Percentiles rank a stretch among this genome's conserved stretches.
Conservation (phyloP, 1,140 invertebrate genomes). For the Eumeta japonica region DNA sequence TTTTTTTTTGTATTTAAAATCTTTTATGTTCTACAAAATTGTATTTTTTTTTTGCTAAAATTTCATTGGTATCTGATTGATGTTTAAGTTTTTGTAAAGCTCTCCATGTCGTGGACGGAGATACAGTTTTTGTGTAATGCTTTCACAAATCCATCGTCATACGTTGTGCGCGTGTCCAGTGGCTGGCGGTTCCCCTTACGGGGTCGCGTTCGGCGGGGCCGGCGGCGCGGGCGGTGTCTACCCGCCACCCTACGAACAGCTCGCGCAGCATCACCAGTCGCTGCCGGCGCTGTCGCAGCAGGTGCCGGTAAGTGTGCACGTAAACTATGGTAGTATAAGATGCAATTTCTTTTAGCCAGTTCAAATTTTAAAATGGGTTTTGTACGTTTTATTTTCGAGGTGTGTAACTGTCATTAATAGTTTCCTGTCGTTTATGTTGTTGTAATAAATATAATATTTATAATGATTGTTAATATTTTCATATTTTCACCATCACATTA, state of each 20-base stretch:
- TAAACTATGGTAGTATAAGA: background rate
- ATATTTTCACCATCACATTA: no score
- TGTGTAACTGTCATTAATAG: background rate
- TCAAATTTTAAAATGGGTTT: background rate
- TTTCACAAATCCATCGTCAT: background rate
- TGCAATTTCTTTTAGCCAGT: background rate
- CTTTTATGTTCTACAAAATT: no score
- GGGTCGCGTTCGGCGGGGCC: slow-evolving; percentile 61
- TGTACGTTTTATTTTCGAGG: background rate
- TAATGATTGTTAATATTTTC: no score
- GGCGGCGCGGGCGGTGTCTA: slow-evolving; percentile 59
- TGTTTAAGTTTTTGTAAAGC: background rate
- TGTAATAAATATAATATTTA: no score
- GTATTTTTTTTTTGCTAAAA: no score
- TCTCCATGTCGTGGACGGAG: background rate
- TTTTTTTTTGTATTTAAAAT: no score
- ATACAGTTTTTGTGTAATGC: background rate
- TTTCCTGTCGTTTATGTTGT: no score
- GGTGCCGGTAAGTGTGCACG: slow-evolving; percentile 31
- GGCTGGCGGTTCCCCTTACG: slow-evolving; percentile 65
- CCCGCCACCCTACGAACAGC: slow-evolving; percentile 67
- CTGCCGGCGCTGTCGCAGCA: slow-evolving; percentile 58
- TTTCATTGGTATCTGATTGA: no score
- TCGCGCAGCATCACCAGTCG: slow-evolving; percentile 58
- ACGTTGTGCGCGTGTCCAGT: slow-evolving; percentile 32